Base-by-base conservation (phyloP, 2,888 invertebrate genomes). In the Latheticus oryzae region DNA sequence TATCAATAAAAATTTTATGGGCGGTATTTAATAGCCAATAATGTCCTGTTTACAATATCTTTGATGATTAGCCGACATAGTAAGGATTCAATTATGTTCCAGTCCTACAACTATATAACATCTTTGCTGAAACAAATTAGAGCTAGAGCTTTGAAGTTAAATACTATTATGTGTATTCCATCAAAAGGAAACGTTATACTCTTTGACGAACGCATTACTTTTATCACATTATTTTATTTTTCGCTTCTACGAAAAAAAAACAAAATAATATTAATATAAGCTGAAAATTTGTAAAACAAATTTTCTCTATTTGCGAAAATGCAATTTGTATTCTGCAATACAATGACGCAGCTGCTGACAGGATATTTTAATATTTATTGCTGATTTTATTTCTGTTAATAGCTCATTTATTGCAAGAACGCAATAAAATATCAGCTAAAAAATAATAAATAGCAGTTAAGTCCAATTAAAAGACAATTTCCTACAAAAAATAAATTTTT, bases 61-160 rank as follows among this genome's bases (percentile, higher is more conserved):
- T 51, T 51, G 51, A 51, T 26, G 51, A 40, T 51, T 51, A 51
- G 30, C 51, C 30, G 51, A 51, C 51, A 38, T 51, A 40, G 26
- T 11, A 24, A 12, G 37, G 38, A 57, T 57, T 57, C 51, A 52
- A 52, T 57, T 52, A 57, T 51, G 57, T 30, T 43, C 13, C 33
- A 28, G 33, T 35, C 17, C 17, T 43, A 28, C 42, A 42, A 21
- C 32, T 30, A 50, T 24, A 43, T 35, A 43, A 30, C 23, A 12
- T 19, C 33, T 43, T 16, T 13, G 23, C 43, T 23, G 45, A 45
- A 45, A 54, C 54, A 54, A 54, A 54, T 54, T 45, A 57, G 37
- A 24, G 11, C 11, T 35, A 21, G 7, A 50, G 30, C 57, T 58
- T 58, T 57, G 57, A 57, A 43, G 57, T 47, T 30, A 38, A 8